Evolutionary conservation across 2,113 vertebrate species (phyloP).

Genomic region (Xenotilapia longispinis): DNA sequence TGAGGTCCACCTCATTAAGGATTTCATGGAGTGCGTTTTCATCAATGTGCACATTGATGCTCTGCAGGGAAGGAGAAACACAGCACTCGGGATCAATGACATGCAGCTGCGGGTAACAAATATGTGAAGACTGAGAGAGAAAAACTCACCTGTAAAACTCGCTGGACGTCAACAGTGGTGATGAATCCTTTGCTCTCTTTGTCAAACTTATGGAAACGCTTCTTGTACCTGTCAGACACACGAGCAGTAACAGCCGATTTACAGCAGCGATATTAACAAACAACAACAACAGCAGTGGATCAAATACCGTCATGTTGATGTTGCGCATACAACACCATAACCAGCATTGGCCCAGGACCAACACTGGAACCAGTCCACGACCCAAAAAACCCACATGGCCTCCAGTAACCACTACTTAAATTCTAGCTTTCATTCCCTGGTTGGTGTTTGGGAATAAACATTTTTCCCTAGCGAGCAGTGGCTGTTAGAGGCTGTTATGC

Average conservation of each 20-base stretch:
- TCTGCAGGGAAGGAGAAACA: conserved; percentile 66
- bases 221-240: conserved; percentile 81
- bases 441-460: neutral
- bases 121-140: neutral
- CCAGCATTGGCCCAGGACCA: neutral
- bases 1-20: conserved; percentile 92
- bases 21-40: conserved; percentile 91
- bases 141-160: conserved; percentile 80
- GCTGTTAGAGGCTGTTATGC: neutral
- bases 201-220: conserved; percentile 94
- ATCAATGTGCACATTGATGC: conserved; percentile 85
- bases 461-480: neutral
- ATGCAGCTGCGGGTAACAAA: neutral
- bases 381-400: neutral
- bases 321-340: neutral
- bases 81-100: neutral
- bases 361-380: neutral
- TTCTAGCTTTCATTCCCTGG: neutral
- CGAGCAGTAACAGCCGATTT: neutral
- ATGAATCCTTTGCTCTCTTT: conserved; percentile 95
- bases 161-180: conserved; percentile 89
- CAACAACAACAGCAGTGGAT: neutral
- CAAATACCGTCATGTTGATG: neutral
- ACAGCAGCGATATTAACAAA: neutral
- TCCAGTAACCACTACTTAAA: neutral